Evolutionary conservation across 53 echinoderm and acorn worm species (phyloP).

Genomic region (Glandiceps talaboti): DNA sequence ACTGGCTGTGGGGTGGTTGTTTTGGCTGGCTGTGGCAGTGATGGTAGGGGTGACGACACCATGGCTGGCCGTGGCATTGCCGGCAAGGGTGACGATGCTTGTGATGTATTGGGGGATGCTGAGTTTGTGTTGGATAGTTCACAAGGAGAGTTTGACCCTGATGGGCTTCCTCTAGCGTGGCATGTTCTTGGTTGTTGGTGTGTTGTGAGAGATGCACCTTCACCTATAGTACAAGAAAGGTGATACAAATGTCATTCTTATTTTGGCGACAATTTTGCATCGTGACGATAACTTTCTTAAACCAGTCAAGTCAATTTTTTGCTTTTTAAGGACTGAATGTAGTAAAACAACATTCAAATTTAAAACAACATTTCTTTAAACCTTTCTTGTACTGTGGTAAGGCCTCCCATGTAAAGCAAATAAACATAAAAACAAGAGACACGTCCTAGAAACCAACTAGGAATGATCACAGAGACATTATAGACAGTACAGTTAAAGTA

Average conservation of each 20-base stretch:
- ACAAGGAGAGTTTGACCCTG: too few relatives aligned
- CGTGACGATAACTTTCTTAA: too few relatives aligned
- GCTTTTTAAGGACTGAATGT: too few relatives aligned
- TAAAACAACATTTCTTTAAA: too few relatives aligned
- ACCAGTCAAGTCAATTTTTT: too few relatives aligned
- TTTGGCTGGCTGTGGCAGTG: background rate
- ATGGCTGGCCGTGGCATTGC: background rate
- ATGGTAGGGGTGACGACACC: background rate
- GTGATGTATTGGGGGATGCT: background rate
- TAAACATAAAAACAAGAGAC: background rate
- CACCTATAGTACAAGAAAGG: background rate
- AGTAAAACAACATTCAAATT: too few relatives aligned
- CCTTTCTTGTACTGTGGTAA: background rate
- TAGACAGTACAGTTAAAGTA: too few relatives aligned
- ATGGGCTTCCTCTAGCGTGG: background rate
- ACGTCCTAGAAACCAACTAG: background rate
- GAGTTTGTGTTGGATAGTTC: background rate
- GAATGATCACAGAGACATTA: too few relatives aligned
- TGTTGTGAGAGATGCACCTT: background rate
- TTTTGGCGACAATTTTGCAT: too few relatives aligned
- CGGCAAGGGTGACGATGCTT: background rate
- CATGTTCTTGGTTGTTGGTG: background rate
- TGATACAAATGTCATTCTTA: background rate
- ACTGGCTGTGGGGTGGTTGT: background rate
- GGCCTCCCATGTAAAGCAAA: background rate